A percentile compares a stretch with the other conserved stretches of the same genome.
These are phyloP conservation scores for Petromus typicus DNA, from an alignment of 2,113 vertebrate genomes.

Conservation along the genomic window DNA sequence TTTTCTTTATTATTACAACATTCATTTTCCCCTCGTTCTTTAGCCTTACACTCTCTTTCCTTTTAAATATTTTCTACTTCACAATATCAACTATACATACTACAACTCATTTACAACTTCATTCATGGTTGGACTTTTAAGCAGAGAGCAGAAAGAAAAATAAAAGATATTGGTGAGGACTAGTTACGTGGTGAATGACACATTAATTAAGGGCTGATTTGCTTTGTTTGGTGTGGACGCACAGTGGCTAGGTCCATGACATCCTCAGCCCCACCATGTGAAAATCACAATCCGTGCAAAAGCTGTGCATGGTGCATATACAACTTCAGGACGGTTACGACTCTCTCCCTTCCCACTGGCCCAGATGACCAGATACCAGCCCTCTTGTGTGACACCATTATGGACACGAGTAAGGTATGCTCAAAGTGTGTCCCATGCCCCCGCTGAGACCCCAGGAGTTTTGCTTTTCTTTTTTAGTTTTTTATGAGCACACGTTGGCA, in stretches of 20 bases:
- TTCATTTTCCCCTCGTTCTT: no score
- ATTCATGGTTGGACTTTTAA: no score
- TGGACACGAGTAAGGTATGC: not conserved
- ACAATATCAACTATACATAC: no score
- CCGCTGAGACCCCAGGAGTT: not conserved
- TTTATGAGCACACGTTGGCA: not conserved
- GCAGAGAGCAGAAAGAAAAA: not conserved
- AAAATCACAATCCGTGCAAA: not conserved
- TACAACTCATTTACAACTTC: no score
- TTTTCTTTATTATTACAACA: no score
- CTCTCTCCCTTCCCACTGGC: not conserved
- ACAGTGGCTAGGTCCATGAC: accelerated
- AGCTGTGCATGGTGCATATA: accelerated
- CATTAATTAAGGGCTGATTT: not conserved
- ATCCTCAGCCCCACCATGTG: not conserved
- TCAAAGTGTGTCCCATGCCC: not conserved
- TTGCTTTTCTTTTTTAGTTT: not conserved
- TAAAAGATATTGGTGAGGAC: not conserved
- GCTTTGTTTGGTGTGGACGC: not conserved
- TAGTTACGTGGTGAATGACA: not conserved
- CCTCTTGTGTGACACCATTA: no score
- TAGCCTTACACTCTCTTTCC: no score
- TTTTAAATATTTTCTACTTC: no score
- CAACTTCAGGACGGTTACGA: not conserved
- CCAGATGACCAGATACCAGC: not conserved